phyloP scores from a whole-genome alignment of 1,140 invertebrate genomes.

The Drosophila pruinosa region DNA sequence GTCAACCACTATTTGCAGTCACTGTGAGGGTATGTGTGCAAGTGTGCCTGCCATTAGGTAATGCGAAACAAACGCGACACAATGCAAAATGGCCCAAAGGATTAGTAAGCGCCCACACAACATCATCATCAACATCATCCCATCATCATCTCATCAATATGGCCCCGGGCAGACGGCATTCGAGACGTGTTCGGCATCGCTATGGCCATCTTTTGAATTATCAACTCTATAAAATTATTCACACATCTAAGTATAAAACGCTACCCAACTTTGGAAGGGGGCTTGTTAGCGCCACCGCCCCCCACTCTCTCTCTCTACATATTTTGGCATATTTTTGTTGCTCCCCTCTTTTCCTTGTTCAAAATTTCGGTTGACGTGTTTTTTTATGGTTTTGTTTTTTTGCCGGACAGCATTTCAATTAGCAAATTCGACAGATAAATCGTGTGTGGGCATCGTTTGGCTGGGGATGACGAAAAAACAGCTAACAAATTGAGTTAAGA shows the following conservation, averaged over 20 bases:
- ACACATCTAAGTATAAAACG: conserved; percentile 49
- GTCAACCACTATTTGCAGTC: conserved; percentile 68
- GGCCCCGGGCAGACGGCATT: conserved; percentile 1
- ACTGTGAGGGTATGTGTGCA: conserved; percentile 29
- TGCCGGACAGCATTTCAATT: conserved; percentile 49
- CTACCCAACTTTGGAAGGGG: conserved; percentile 8
- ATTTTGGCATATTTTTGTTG: background rate
- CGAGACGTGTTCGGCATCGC: conserved; percentile 30
- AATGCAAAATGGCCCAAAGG: conserved; percentile 52
- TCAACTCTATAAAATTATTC: conserved; percentile 50
- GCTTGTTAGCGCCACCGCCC: conserved; percentile 3
- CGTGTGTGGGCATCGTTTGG: conserved; percentile 11
- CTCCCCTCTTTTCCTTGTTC: conserved; percentile 3
- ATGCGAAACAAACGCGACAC: conserved; percentile 18
- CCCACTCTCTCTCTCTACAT: background rate
- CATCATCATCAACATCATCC: conserved; percentile 19
- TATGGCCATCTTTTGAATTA: conserved; percentile 22
- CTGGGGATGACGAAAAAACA: background rate
- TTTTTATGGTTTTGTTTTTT: conserved; percentile 61
- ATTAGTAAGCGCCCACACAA: conserved; percentile 49
- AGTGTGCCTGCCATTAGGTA: conserved; percentile 15
- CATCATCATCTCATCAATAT: conserved; percentile 8
- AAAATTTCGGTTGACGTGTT: conserved; percentile 16
- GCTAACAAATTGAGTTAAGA: conserved; percentile 3
- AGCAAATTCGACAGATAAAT: conserved; percentile 34